These are phyloP conservation scores for Macrostomum lignano DNA, from an alignment of 1,140 invertebrate species.

Conservation along the genomic window DNA sequence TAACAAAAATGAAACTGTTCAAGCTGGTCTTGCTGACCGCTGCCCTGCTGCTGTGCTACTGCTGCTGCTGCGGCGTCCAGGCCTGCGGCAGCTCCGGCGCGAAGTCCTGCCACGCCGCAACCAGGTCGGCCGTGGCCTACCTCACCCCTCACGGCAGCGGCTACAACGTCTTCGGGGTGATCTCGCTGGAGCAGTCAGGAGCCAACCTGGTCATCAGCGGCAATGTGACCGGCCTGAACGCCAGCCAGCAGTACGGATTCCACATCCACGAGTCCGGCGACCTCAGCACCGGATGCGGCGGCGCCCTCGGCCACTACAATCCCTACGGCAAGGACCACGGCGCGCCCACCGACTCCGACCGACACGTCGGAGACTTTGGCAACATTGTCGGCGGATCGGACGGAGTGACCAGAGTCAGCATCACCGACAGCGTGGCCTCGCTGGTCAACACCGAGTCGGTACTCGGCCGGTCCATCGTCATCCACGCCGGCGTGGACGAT, in stretches of 20 bases:
- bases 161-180: no score
- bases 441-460: slow-evolving; percentile 46
- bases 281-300: slow-evolving; percentile 71
- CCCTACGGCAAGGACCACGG: slow-evolving; percentile 55
- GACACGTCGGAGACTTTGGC: slow-evolving; percentile 66
- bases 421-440: slow-evolving; percentile 42
- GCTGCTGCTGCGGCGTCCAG: no score
- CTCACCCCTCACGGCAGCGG: neutral
- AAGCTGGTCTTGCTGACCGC: no score
- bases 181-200: neutral
- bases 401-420: slow-evolving; percentile 46
- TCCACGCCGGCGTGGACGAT: slow-evolving; percentile 72
- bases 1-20: no score
- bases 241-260: slow-evolving; percentile 45
- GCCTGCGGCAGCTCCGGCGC: no score
- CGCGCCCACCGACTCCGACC: slow-evolving; percentile 38
- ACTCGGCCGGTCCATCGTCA: slow-evolving; percentile 48
- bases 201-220: neutral
- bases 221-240: neutral
- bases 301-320: slow-evolving; percentile 81
- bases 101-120: no score
- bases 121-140: neutral
- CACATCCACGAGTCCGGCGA: slow-evolving; percentile 91
- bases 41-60: no score
- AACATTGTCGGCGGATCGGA: slow-evolving; percentile 45